Evolutionary conservation across 35 echinoderm and acorn worm species (phyloP), one percentile per base, ranked within the genome.

Genomic region (Heliocidaris tuberculata): DNA sequence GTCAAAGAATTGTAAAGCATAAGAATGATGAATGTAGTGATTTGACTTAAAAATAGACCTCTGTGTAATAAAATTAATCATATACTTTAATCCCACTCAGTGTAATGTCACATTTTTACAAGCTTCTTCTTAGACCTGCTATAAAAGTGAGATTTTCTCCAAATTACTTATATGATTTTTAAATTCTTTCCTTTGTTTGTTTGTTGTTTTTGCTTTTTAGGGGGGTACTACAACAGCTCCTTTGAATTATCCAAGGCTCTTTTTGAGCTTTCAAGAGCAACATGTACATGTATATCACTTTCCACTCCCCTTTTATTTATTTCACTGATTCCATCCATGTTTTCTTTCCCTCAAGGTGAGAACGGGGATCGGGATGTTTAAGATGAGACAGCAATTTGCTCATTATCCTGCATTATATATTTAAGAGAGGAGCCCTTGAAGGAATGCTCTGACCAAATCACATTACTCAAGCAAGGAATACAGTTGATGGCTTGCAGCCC

Each of bases 311-410:
- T 78, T n/a, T 78, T 5, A 78, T 27, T 24, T 78, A 0, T 56
- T 78, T n/a, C 60, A 19, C 65, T 5, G 4, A 78, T 19, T 7
- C 21, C 5, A n/a, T 78, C 27, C 65, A 78, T 78, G 65, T 78
- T 78, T 8, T 78, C 19, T 78, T 27, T 78, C 65, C 65, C 65
- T 78, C 65, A 78, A 78, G 65, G 65, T 78, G 19, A 78, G 7
- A 78, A 78, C 7, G 3, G 7, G 27, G 35, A 9, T 15, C 17
- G 17, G 65, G 65, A 78, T 19, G 15, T 78, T n/a, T 78, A 5
- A 78, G 65, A 27, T 78, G 65, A 78, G 65, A 78, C 65, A 78
- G 65, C 65, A 78, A 78, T 78, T 78, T 78, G 27, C 65, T 78
- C 65, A 78, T 78, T 78, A 78, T 78, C 65, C 27, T 78, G 19